Evolutionary conservation across 2,888 invertebrate species (phyloP), one percentile per base, ranked within the genome.

Genomic region (Sabatieria punctata): DNA sequence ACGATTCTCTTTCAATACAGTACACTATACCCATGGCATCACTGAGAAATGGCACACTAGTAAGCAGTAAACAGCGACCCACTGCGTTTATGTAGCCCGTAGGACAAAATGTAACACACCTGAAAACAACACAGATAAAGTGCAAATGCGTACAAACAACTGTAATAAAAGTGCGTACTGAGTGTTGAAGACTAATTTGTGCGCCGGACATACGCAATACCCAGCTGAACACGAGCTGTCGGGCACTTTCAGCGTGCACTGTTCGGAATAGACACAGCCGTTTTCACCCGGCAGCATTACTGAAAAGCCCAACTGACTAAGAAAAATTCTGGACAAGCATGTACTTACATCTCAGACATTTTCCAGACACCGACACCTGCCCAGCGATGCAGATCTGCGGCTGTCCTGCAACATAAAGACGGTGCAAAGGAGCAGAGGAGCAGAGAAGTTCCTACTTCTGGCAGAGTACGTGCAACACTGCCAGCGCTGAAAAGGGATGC

Each of bases 401-500:
- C n/a, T 36, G 36, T 4, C 36, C 36, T 4, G n/a, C 36, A 19
- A 36, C 15, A 18, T 36, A 18, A 19, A 36, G 4, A 4, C 6
- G n/a, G 4, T 36, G 36, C 36, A 4, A 36, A 15, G 3, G 36
- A 19, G n/a, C 36, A 36, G 36, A n/a, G 15, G 36, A 36, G 19
- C 6, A 19, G 19, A 19, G 4, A 8, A 4, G 3, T 36, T 4
- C 4, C 36, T 15, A 4, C 36, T 15, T 4, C 19, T n/a, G 4
- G 4, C 36, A 15, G 6, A n/a, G 19, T 4, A n/a, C 6, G n/a
- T 47, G 37, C 47, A 47, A 25, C 47, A 47, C 36, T 47, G 47
- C 47, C 47, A 47, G 19, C 47, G 27, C 21, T 22, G 24, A 25
- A 26, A 45, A 13, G 43, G 47, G 6, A 45, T 45, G 36, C 43